Base-by-base conservation (phyloP, 2,797 vertebrate species). In the Lacerta agilis region DNA sequence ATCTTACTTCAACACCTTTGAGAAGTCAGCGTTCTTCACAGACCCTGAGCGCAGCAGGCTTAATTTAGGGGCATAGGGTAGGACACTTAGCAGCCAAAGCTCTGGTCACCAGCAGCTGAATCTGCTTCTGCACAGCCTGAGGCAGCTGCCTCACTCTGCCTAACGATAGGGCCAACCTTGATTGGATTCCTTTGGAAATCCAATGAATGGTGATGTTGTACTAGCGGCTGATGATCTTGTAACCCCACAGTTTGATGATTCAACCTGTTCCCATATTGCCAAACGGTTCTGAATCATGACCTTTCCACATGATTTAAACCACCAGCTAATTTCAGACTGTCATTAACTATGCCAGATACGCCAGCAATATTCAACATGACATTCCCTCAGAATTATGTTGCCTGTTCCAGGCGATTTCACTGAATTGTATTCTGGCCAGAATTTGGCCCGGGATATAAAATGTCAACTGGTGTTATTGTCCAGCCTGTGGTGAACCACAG, bases 401-500 rank as follows among this genome's bases (percentile, higher is more conserved):
- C 45, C 0, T 82, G 27, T 71, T 29, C 27, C 20, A 72, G 76
- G 11, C 84, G 77, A 77, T 88, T 83, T 79, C 20, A 58, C 93
- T 87, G 85, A 61, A 87, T 88, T 88, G 61, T 25, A 77, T 67
- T 43, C 84, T 81, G 87, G 25, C 83, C 92, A 29, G 38, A 83
- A 89, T 93, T 73, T 75, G 43, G 76, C 89, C 84, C 86, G 85
- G 82, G 61, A 87, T 38, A 2, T 83, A 36, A 86, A 86, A 86
- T 27, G 3, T 93, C 72, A 15, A 23, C 64, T 87, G 11, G 75
- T 58, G 73, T 29, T 4, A 25, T 91, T 89, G 38, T 29, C 83
- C 49, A 45, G 66, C 5, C 18, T 93, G 90, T 75, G 71, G 82
- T 91, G 83, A 83, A 91, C 90, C 81, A 45, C 49, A 79, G 29